Evolutionary conservation across 2,888 invertebrate genomes (phyloP).

Genomic region (Muscina levida): DNA sequence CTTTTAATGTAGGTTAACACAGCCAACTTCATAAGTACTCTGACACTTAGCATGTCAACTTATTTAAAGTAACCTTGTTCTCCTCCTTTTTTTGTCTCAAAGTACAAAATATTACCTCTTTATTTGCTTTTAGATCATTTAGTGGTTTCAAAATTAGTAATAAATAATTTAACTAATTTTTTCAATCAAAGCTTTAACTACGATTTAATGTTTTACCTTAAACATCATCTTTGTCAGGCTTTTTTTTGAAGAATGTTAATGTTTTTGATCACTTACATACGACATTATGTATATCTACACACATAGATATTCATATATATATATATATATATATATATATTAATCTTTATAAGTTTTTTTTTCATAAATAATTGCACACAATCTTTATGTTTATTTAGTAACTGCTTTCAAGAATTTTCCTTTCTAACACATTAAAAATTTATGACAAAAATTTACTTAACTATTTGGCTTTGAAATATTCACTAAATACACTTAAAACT

Average conservation of each 20-base stretch:
- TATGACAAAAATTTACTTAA: slow-evolving; percentile 71
- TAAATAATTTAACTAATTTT: too few relatives aligned
- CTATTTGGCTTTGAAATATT: slow-evolving; percentile 75
- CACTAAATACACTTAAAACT: slow-evolving; percentile 57
- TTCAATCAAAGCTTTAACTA: too few relatives aligned
- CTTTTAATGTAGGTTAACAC: too few relatives aligned
- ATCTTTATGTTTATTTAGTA: slow-evolving; percentile 12
- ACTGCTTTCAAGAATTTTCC: slow-evolving; percentile 13
- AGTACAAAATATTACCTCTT: too few relatives aligned
- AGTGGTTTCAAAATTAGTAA: too few relatives aligned
- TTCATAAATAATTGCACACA: slow-evolving; percentile 57
- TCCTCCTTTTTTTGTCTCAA: too few relatives aligned
- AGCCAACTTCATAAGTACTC: too few relatives aligned
- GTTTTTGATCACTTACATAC: too few relatives aligned
- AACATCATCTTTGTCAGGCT: neutral
- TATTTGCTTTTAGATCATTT: too few relatives aligned
- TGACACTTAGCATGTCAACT: too few relatives aligned
- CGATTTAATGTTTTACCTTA: too few relatives aligned
- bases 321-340: neutral
- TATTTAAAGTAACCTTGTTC: too few relatives aligned
- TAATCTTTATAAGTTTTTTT: slow-evolving; percentile 26
- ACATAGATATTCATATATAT: neutral
- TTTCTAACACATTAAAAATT: slow-evolving; percentile 43
- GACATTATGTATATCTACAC: neutral
- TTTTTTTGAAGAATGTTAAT: slow-evolving; percentile 15